Percentiles rank a stretch among this genome's conserved stretches.
phyloP scores from a whole-genome alignment of 2,113 vertebrate genomes.

The Struthio camelus region DNA sequence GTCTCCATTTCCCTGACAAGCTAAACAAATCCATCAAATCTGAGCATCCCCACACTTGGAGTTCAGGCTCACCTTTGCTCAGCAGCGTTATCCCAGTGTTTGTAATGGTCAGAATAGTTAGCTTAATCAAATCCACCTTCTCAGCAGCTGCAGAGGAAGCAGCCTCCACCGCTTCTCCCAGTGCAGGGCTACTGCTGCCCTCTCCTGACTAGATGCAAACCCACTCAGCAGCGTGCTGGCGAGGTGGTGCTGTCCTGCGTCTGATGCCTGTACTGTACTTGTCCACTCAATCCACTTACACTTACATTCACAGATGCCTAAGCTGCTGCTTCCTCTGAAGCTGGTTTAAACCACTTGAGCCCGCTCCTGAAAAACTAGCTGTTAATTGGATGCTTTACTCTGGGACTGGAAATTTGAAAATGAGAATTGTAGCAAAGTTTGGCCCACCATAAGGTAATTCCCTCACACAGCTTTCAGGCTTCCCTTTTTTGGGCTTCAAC shows the following conservation, averaged over 20 bases:
- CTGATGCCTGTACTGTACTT: background rate
- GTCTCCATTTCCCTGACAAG: background rate
- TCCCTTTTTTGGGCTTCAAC: background rate
- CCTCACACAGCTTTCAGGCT: background rate
- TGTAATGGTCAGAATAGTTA: background rate
- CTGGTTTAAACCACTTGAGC: background rate
- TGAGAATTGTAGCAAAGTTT: background rate
- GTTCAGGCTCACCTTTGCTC: background rate
- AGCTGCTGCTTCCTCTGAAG: background rate
- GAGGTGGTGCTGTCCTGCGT: rapidly evolving
- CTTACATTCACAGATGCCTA: background rate
- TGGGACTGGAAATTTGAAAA: background rate
- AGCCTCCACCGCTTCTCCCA: background rate
- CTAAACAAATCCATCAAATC: background rate
- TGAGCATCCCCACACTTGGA: rapidly evolving
- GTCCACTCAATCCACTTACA: background rate
- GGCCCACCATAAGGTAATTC: no score
- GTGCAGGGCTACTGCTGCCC: background rate
- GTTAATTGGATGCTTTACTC: background rate
- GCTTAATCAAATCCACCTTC: background rate
- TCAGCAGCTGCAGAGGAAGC: background rate
- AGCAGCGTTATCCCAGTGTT: background rate
- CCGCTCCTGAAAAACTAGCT: background rate
- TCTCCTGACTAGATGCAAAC: background rate
- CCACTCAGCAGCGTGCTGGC: rapidly evolving